Evolutionary conservation across 2,113 vertebrate species (phyloP).

Genomic region (Barbus barbus): DNA sequence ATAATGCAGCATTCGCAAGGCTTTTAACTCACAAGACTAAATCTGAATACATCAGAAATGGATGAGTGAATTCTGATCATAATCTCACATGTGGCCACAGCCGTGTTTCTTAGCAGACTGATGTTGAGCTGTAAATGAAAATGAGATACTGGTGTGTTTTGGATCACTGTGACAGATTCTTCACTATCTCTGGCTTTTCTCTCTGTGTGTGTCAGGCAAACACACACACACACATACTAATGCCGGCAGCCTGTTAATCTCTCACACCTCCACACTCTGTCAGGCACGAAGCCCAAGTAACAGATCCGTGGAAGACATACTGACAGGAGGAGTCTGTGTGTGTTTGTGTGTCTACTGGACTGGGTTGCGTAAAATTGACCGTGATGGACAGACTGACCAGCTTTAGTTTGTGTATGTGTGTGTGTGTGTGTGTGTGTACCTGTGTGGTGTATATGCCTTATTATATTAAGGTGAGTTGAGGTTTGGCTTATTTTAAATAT

Average conservation of each 20-base stretch:
- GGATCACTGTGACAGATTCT: neutral
- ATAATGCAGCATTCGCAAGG: neutral
- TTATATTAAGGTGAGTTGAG: neutral
- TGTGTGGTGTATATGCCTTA: neutral
- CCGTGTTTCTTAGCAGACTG: neutral
- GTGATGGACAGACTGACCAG: slow-evolving; percentile 8
- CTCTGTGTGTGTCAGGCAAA: neutral
- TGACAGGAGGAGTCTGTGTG: slow-evolving; percentile 26
- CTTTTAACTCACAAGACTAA: neutral
- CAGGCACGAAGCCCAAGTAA: slow-evolving; percentile 31
- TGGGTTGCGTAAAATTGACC: slow-evolving; percentile 2
- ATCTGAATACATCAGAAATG: neutral
- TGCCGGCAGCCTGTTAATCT: slow-evolving; percentile 30
- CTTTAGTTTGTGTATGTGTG: neutral
- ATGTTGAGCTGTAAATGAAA: neutral
- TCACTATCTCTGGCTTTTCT: slow-evolving; percentile 11
- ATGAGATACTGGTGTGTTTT: neutral
- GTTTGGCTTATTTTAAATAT: neutral
- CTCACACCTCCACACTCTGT: slow-evolving; percentile 43
- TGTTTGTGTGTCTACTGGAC: slow-evolving; percentile 25
- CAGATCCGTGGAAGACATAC: slow-evolving; percentile 41
- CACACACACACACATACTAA: slow-evolving; percentile 36
- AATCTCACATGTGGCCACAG: neutral
- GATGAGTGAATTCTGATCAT: neutral
- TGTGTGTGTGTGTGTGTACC: neutral